Evolutionary conservation across 2,888 invertebrate species (phyloP).

Genomic region (Eupithecia dodoneata): DNA sequence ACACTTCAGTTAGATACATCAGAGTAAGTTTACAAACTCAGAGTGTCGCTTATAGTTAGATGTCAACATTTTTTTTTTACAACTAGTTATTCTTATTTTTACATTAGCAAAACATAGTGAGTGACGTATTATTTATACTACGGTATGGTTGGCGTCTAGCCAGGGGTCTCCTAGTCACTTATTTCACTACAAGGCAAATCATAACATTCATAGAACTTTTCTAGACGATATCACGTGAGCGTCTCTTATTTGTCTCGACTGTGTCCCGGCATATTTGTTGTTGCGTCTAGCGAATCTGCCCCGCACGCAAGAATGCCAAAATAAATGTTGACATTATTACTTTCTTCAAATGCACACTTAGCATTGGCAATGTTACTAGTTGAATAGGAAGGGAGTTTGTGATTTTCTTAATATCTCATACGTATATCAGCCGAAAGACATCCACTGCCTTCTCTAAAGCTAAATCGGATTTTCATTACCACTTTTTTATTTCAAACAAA

Average conservation of each 20-base stretch:
- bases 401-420: background rate
- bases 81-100: constrained; percentile 5
- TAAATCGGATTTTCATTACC: background rate
- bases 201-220: constrained; percentile 45
- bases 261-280: constrained; percentile 44
- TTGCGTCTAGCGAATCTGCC: constrained; percentile 34
- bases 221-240: background rate
- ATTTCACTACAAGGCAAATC: constrained; percentile 48
- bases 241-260: constrained; percentile 48
- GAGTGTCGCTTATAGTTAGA: background rate
- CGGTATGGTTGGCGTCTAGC: constrained; percentile 56
- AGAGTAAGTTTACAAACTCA: constrained; percentile 3
- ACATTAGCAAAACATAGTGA: constrained; percentile 40
- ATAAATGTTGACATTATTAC: constrained; percentile 29
- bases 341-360: background rate
- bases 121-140: constrained; percentile 44
- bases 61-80: background rate
- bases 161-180: constrained; percentile 51
- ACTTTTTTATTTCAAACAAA: background rate
- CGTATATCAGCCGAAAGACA: background rate
- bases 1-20: background rate
- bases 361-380: background rate
- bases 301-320: constrained; percentile 32
- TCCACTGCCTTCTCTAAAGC: background rate
- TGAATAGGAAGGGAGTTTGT: background rate